A percentile compares a stretch with the other conserved stretches of the same genome.
Evolutionary conservation across 1,140 invertebrate genomes (phyloP).

Genomic region (Belonocnema kinseyi): DNA sequence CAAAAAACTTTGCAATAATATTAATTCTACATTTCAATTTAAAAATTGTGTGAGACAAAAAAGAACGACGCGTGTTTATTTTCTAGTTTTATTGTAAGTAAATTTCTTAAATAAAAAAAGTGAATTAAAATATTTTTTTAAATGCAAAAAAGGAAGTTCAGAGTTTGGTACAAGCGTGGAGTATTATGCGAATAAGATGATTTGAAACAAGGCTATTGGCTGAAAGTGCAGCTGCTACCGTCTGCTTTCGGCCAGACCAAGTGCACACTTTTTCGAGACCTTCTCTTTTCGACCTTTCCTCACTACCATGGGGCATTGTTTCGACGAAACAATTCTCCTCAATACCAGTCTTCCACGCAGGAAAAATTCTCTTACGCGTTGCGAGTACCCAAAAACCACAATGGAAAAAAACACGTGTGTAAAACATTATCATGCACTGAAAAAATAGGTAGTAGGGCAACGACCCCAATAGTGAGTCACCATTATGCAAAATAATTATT

Average conservation of each 20-base stretch:
- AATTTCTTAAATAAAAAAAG: not conserved
- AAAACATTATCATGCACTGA: too few species aligned
- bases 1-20: too few species aligned
- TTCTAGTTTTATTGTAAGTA: too few species aligned
- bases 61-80: too few species aligned
- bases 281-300: conserved; percentile 29
- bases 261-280: conserved; percentile 37
- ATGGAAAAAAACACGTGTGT: too few species aligned
- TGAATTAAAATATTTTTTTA: too few species aligned
- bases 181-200: conserved; percentile 61
- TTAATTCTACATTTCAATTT: too few species aligned
- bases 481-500: too few species aligned
- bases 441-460: too few species aligned
- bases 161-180: not conserved
- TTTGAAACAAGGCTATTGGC: conserved; percentile 68
- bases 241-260: conserved; percentile 24
- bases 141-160: not conserved
- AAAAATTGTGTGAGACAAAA: too few species aligned
- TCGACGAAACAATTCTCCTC: conserved; percentile 5
- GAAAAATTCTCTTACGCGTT: not conserved
- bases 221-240: conserved; percentile 61
- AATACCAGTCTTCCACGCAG: not conserved
- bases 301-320: conserved; percentile 6
- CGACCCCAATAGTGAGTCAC: too few species aligned
- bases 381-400: too few species aligned